Percentiles rank a stretch among this genome's conserved stretches.
Conservation (phyloP, 37 sponge, comb jelly and placozoan genomes). For the Halisarca cf. caerulea region DNA sequence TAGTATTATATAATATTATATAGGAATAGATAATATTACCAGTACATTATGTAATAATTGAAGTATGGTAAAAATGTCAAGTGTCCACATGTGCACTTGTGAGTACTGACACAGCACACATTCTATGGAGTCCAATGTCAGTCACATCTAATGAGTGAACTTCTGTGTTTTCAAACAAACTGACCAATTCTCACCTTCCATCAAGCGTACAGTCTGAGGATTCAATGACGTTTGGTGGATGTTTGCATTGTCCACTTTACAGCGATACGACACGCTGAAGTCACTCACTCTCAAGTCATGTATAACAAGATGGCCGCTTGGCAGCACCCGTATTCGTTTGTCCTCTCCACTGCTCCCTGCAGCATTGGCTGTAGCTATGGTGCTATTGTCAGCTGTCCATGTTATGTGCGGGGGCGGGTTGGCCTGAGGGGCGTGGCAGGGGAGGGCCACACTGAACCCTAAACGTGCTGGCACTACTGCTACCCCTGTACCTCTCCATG, state of each 20-base stretch:
- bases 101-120: no score
- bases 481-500: not conserved
- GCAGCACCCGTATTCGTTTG: not conserved
- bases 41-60: no score
- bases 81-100: no score
- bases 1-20: no score
- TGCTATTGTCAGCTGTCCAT: not conserved
- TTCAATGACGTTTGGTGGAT: not conserved
- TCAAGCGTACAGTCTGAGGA: not conserved
- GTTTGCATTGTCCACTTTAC: slow-evolving; percentile 47
- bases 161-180: no score
- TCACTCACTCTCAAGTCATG: not conserved
- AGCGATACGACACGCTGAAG: slow-evolving; percentile 22
- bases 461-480: not conserved
- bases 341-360: not conserved
- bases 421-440: not conserved
- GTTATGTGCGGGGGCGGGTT: not conserved
- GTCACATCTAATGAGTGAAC: no score
- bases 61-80: no score
- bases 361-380: not conserved
- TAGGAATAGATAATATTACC: no score
- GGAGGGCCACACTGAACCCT: slow-evolving; percentile 16
- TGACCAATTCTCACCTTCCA: slow-evolving; percentile 2
- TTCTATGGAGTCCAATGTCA: no score
- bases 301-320: slow-evolving; percentile 31